Evolutionary conservation across 1,140 invertebrate genomes (phyloP).

Genomic region (Chironomus striatipennis): DNA sequence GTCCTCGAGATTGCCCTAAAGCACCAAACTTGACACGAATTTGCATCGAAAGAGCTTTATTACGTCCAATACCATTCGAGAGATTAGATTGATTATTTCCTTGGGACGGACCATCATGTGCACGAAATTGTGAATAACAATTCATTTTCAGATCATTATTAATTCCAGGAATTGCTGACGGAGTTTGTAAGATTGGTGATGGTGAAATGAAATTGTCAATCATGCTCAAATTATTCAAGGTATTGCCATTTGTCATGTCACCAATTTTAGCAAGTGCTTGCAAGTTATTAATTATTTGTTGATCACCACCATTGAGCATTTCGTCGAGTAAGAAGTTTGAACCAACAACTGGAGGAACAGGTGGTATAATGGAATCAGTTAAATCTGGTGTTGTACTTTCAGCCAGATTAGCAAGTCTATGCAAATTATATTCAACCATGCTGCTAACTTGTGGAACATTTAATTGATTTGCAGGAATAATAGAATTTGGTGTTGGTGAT

Average conservation of each 20-base stretch:
- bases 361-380: slow-evolving; percentile 40
- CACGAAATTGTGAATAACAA: slow-evolving; percentile 30
- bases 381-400: slow-evolving; percentile 48
- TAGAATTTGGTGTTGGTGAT: slow-evolving; percentile 34
- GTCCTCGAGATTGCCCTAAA: slow-evolving; percentile 79
- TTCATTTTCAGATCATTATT: slow-evolving; percentile 24
- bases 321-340: slow-evolving; percentile 59
- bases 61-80: slow-evolving; percentile 47
- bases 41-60: slow-evolving; percentile 72
- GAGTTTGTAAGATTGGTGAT: slow-evolving; percentile 50
- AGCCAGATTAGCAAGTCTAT: slow-evolving; percentile 67
- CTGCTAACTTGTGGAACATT: slow-evolving; percentile 45
- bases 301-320: slow-evolving; percentile 64
- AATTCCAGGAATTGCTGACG: slow-evolving; percentile 31
- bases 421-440: slow-evolving; percentile 75
- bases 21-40: slow-evolving; percentile 90
- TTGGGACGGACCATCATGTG: slow-evolving; percentile 28
- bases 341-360: slow-evolving; percentile 47
- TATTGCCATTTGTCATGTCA: slow-evolving; percentile 55
- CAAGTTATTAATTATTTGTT: slow-evolving; percentile 75
- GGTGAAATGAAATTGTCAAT: slow-evolving; percentile 43
- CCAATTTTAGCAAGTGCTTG: slow-evolving; percentile 81
- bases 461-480: not conserved
- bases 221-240: slow-evolving; percentile 35
- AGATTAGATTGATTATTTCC: slow-evolving; percentile 32